Percentiles rank a stretch among this genome's conserved stretches.
phyloP scores from a whole-genome alignment of 2,113 vertebrate genomes.

The Leptobrachium ailaonicum region DNA sequence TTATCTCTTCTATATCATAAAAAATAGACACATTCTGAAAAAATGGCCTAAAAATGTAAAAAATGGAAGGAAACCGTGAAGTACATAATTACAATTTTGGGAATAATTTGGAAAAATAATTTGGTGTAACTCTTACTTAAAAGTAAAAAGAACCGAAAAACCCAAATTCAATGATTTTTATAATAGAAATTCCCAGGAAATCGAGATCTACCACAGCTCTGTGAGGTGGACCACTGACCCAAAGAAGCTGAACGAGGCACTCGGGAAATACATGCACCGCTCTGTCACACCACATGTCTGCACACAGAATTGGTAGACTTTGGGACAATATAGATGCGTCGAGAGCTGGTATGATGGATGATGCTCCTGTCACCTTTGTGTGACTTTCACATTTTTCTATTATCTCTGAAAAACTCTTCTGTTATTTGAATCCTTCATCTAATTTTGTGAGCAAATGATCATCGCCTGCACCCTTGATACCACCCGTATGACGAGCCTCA shows the following conservation, averaged over 20 bases:
- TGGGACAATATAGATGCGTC: constrained; percentile 32
- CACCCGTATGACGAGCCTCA: too few relatives aligned
- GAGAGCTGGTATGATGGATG: constrained; percentile 55
- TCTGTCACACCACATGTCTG: background rate
- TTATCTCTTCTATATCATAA: too few relatives aligned
- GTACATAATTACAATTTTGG: too few relatives aligned
- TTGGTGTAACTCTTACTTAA: too few relatives aligned
- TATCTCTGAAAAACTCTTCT: constrained; percentile 38
- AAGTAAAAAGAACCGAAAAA: too few relatives aligned
- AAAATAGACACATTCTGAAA: too few relatives aligned
- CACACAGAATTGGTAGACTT: constrained; percentile 12
- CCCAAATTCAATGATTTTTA: background rate
- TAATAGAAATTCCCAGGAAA: background rate
- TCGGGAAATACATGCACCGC: constrained; percentile 19
- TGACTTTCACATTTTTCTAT: constrained; percentile 48
- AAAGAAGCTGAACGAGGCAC: background rate
- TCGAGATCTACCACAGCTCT: rapidly evolving
- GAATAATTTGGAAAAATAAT: too few relatives aligned
- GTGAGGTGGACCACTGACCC: constrained; percentile 50
- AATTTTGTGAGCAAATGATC: background rate
- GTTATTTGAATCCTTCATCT: constrained; percentile 16
- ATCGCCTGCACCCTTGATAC: background rate
- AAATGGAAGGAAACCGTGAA: too few relatives aligned
- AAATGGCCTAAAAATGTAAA: too few relatives aligned
- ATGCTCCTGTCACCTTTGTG: constrained; percentile 39